Evolutionary conservation across 2,113 vertebrate species (phyloP), one percentile per base, ranked within the genome.

Genomic region (Phalacrocorax pelagicus): DNA sequence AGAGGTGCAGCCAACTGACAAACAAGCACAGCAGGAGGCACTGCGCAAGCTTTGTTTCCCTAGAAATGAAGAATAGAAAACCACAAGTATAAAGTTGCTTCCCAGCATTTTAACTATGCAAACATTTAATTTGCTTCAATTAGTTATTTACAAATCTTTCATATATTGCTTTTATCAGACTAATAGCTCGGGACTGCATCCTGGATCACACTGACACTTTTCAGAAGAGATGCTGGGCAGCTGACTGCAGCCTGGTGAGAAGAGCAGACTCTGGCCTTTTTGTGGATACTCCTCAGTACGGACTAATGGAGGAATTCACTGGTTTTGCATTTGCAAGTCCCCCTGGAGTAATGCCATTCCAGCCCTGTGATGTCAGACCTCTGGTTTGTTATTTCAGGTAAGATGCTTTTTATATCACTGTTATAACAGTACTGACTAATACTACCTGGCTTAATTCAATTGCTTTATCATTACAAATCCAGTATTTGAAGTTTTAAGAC

Each of bases 331-430:
- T 3, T 78, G 1, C 23, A 20, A 62, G 40, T 69, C 42, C 51
- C 52, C 0, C 0, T 18, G 36, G 38, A 55, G 73, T 17, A 14
- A 3, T 26, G 9, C 30, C 2, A 7, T 26, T 80, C 62, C 34
- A 22, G 67, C 47, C 52, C 84, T 40, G 9, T 15, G 69, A 49
- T 18, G 27, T 10, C 63, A 84, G 36, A 65, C 55, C 40, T 66
- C 21, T 52, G 47, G 51, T 57, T 44, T 62, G 42, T 15, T 75
- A 47, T 42, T 93, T 61, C 73, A 57, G 40, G 58, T 86, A 88
- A 87, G 47, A 34, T 32, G 15, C 10, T 81, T 75, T 89, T 44
- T 75, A 55, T 24, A 36, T 62, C 15, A 5, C 10, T 80, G 30
- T 52, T n/a, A 1, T 1, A 67, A 26, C 17, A 46, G 38, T 26